A percentile compares a stretch with the other conserved stretches of the same genome.
phyloP scores from a whole-genome alignment of 2,888 invertebrate species.

The Synergus laeviventris region DNA sequence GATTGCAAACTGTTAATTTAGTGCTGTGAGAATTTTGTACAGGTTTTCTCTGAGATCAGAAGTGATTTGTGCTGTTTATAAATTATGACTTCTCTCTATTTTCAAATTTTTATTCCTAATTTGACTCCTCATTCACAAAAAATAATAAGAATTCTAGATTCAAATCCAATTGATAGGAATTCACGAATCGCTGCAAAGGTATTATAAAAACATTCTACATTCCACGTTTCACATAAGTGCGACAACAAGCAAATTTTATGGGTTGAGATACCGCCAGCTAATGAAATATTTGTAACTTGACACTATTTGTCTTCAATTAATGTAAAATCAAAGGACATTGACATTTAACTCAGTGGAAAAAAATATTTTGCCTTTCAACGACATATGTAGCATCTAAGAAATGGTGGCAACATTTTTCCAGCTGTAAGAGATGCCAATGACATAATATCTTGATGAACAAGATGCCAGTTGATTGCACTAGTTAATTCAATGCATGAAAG shows the following conservation, averaged over 20 bases:
- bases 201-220: background rate
- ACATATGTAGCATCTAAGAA: background rate
- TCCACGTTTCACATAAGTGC: background rate
- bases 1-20: background rate
- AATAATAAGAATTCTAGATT: background rate
- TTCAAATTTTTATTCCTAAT: background rate
- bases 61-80: slow-evolving; percentile 13
- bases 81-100: background rate
- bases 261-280: background rate
- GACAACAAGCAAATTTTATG: too few relatives aligned
- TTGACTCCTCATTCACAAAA: background rate
- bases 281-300: background rate
- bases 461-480: slow-evolving; percentile 43
- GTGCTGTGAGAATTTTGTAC: background rate
- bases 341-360: background rate
- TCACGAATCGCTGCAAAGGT: background rate
- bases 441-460: slow-evolving; percentile 39
- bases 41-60: background rate
- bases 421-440: slow-evolving; percentile 31
- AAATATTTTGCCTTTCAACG: background rate
- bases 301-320: background rate
- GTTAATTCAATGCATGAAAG: slow-evolving; percentile 61
- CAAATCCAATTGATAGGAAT: too few relatives aligned
- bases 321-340: background rate
- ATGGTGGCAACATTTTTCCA: slow-evolving; percentile 13